Evolutionary conservation across 1,140 invertebrate genomes (phyloP).

Genomic region (Lamellibrachia luymesi): DNA sequence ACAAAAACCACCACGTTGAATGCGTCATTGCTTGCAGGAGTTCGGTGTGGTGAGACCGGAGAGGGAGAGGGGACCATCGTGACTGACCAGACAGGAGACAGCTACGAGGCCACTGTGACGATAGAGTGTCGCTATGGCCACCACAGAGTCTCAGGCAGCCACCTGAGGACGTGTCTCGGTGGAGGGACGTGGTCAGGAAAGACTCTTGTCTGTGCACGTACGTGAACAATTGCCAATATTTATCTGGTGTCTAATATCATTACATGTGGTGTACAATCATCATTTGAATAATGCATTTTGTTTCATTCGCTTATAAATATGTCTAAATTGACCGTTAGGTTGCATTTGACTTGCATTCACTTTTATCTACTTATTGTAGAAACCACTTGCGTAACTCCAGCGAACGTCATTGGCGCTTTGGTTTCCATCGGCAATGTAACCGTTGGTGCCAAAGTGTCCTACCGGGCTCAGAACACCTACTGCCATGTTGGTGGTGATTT

Average conservation of each 20-base stretch:
- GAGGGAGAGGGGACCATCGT: not conserved
- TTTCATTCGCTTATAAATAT: too few relatives aligned
- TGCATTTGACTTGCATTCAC: too few relatives aligned
- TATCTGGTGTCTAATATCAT: too few relatives aligned
- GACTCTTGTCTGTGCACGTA: not conserved
- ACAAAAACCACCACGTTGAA: not conserved
- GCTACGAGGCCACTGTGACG: not conserved
- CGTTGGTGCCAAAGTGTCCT: not conserved
- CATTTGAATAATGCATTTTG: too few relatives aligned
- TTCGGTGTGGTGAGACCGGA: not conserved
- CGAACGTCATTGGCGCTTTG: not conserved
- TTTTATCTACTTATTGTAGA: not conserved
- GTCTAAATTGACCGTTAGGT: too few relatives aligned
- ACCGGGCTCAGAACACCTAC: not conserved
- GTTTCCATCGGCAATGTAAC: not conserved
- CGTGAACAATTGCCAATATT: not conserved
- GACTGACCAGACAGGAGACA: not conserved
- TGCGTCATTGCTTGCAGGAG: not conserved
- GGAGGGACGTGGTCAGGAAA: not conserved
- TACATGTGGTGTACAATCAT: too few relatives aligned
- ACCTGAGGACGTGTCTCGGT: not conserved
- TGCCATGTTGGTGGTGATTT: not conserved
- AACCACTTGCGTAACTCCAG: not conserved
- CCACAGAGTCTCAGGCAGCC: not conserved
- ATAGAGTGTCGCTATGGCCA: not conserved